Evolutionary conservation across 2,797 vertebrate genomes (phyloP), one percentile per base, ranked within the genome.

Genomic region (Spea hammondii): DNA sequence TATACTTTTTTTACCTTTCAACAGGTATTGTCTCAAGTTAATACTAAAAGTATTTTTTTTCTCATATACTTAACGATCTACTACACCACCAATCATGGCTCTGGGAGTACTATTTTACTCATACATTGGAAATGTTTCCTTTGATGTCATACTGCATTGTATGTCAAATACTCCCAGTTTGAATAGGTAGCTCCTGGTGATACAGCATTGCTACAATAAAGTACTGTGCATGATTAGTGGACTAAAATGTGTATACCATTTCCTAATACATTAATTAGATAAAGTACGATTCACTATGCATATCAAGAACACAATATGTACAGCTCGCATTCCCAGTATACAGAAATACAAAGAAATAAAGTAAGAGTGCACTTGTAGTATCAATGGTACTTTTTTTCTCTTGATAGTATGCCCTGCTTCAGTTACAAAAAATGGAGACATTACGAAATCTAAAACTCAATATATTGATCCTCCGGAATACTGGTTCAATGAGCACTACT

Each of bases 311-410:
- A 87, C 85, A 83, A 84, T 76, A 44, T 62, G 83, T 89, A 88
- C 86, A 92, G 89, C 91, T 89, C 88, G 91, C 90, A 87, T 85
- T 82, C 87, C 84, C 90, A 87, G 90, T 92, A 92, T 93, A 94
- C 90, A 92, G 88, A 88, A 11, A 49, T 75, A 1, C 11, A 48
- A 11, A 17, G 53, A 86, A 88, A 89, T 90, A 89, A 83, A 84
- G 85, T 88, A 85, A 87, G 78, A 84, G 87, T 82, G 75, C 78
- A 80, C 77, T 83, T 87, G 84, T 84, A 14, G 50, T 85, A 89
- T 91, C 4, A 59, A 60, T 6, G 50, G 89, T 88, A 88, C 80
- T 50, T 65, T 65, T 60, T 47, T n/a, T 44, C 10, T 44, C 49
- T 77, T 73, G 70, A 76, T 72, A 57, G 55, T 74, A 1, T 49